phyloP scores from a whole-genome alignment of 2,888 invertebrate genomes.

The Dasysyrphus albostriatus region DNA sequence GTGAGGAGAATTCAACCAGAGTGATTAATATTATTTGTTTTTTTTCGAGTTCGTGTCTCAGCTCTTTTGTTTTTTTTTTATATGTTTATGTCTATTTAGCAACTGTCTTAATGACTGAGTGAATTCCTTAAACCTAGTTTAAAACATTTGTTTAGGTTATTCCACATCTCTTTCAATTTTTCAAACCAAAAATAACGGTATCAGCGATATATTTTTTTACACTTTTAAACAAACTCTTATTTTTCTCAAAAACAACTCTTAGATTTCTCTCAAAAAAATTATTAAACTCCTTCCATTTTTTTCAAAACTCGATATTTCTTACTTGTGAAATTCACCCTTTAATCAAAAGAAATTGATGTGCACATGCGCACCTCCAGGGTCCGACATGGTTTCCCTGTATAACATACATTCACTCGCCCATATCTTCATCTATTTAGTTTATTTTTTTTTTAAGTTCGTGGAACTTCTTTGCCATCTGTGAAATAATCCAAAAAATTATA shows the following conservation, averaged over 20 bases:
- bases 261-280: no score
- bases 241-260: no score
- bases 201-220: no score
- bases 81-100: no score
- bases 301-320: no score
- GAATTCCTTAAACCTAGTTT: no score
- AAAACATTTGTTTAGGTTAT: no score
- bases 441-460: constrained; percentile 27
- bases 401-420: background rate
- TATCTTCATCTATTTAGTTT: constrained; percentile 31
- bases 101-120: no score
- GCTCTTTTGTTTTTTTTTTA: constrained; percentile 10
- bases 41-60: background rate
- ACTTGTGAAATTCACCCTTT: constrained; percentile 1
- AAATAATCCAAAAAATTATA: constrained; percentile 25
- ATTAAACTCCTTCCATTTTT: no score
- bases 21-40: background rate
- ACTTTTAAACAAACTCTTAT: no score
- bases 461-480: constrained; percentile 29
- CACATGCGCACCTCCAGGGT: constrained; percentile 60
- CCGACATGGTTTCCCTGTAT: background rate
- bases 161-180: no score
- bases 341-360: constrained; percentile 24
- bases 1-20: constrained; percentile 5
- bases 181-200: no score